These are phyloP conservation scores for Stramonita haemastoma DNA, from an alignment of 2,888 invertebrate genomes.

Conservation along the genomic window DNA sequence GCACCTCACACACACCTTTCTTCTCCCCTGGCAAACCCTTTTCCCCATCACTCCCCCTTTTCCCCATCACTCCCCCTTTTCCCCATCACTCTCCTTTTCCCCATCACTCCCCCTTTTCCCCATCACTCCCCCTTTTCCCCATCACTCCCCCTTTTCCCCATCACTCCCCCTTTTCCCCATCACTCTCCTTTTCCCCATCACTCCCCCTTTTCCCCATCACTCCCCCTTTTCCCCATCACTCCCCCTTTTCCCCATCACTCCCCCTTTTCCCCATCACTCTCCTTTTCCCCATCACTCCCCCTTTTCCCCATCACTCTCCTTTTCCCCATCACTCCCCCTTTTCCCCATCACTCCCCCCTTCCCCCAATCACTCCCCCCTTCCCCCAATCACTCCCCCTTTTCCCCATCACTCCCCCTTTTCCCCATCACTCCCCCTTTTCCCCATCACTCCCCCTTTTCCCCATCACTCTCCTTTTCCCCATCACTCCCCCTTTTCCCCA, in stretches of 20 bases:
- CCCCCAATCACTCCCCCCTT: background rate
- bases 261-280: background rate
- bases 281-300: background rate
- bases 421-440: no score
- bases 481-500: no score
- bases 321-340: background rate
- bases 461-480: no score
- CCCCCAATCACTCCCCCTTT: background rate
- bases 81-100: background rate
- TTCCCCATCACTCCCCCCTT: background rate
- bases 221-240: background rate
- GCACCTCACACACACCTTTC: no score
- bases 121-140: background rate
- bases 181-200: background rate
- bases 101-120: background rate
- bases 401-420: no score
- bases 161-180: background rate
- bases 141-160: background rate
- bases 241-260: background rate
- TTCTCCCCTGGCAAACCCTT: no score
- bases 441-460: no score
- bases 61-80: background rate
- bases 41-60: background rate
- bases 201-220: background rate
- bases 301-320: background rate